Base-by-base conservation (phyloP, 2,797 vertebrate species). In the Platalea minor region DNA sequence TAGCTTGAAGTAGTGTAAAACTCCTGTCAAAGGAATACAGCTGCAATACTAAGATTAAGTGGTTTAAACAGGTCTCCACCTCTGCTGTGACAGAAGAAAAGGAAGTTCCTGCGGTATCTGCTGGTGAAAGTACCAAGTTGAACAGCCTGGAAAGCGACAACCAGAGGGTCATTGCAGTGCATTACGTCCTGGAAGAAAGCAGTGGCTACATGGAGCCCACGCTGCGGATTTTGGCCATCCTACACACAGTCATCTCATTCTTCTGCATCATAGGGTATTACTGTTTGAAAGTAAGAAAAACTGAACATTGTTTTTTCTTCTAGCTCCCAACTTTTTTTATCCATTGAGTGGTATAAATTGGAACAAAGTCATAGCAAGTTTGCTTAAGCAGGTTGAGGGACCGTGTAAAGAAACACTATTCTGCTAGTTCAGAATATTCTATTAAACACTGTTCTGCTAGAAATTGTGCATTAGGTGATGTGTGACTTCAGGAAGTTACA, bases 231-330 rank as follows among this genome's bases (percentile, higher is more conserved):
- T 96, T 99, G 80, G 99, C 99, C 14, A 96, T 99, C 69, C 96
- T 99, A 7, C 99, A 99, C 95, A 99, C 99, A 0, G 98, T 99
- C 97, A 99, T 99, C 95, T 99, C 99, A 48, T 99, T 99, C 98
- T 99, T 99, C 98, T 99, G 99, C 96, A 99, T 99, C 96, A 99
- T 99, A 39, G 99, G 99, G n/a, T 99, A 99, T 98, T 99, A 99
- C 96, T 99, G 99, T 97, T 96, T 99, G 53, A 99, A 99, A 98
- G 99, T 98, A 98, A 89, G 97, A 72, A 78, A 56, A 70, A 29
- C 17, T 7, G 2, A 59, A 17, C 2, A 1, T 10, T 43, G 33
- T 26, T 65, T 90, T 51, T 57, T 33, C 14, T 88, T 68, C 37
- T 61, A 29, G 29, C 31, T 94, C 19, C 16, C 31, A 90, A 56